These are phyloP conservation scores for Drosophila kepulauana DNA, from an alignment of 1,140 invertebrate genomes.

Conservation along the genomic window DNA sequence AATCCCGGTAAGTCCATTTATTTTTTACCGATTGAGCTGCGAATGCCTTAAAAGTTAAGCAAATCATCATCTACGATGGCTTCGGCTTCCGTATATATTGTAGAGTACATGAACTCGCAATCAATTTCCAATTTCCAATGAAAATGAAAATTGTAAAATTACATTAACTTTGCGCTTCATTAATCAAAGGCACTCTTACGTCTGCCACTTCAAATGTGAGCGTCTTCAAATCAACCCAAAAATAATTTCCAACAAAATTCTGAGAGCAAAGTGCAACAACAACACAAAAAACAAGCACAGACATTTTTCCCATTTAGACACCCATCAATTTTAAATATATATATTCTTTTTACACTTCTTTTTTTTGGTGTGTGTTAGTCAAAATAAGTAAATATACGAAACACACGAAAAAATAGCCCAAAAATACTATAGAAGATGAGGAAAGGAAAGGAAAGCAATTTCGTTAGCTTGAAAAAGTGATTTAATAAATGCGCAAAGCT, in stretches of 20 bases:
- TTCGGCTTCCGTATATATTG: neutral
- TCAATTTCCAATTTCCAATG: slow-evolving; percentile 52
- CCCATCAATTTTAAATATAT: slow-evolving; percentile 52
- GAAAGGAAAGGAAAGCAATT: neutral
- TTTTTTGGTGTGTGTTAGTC: slow-evolving; percentile 3
- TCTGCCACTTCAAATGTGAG: slow-evolving; percentile 34
- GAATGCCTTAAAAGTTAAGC: slow-evolving; percentile 41
- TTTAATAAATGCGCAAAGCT: slow-evolving; percentile 26
- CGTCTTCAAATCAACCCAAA: slow-evolving; percentile 43
- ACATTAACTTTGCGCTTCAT: slow-evolving; percentile 74
- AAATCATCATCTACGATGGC: slow-evolving; percentile 25
- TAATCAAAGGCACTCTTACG: slow-evolving; percentile 65
- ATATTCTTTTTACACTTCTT: slow-evolving; percentile 19
- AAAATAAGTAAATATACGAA: slow-evolving; percentile 55
- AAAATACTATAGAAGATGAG: slow-evolving; percentile 3
- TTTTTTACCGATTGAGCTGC: slow-evolving; percentile 28
- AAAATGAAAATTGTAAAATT: slow-evolving; percentile 60
- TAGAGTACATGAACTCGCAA: slow-evolving; percentile 22
- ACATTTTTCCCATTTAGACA: slow-evolving; percentile 38
- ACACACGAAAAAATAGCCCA: slow-evolving; percentile 21
- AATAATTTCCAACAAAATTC: slow-evolving; percentile 43
- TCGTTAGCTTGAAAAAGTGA: slow-evolving; percentile 17
- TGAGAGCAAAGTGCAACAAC: slow-evolving; percentile 38
- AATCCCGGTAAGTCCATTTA: slow-evolving; percentile 75
- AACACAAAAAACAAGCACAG: slow-evolving; percentile 5